These are phyloP conservation scores for Xylocampa areola DNA, from an alignment of 2,888 invertebrate species.

Conservation along the genomic window DNA sequence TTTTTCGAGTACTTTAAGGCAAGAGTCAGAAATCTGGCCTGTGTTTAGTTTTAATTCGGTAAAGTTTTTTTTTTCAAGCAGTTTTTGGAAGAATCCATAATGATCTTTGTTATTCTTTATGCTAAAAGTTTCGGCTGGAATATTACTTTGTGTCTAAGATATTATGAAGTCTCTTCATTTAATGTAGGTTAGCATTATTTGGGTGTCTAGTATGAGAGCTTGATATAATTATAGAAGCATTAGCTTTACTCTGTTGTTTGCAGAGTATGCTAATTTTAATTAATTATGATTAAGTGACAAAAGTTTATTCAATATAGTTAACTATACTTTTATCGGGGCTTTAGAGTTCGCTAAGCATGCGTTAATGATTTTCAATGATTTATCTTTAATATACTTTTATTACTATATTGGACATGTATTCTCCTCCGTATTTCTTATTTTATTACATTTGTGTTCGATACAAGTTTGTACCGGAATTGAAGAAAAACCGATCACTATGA, in stretches of 20 bases:
- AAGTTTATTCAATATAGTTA: no score
- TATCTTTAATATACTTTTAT: no score
- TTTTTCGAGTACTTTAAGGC: slow-evolving; percentile 43
- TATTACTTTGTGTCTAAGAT: neutral
- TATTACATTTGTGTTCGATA: neutral
- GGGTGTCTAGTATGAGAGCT: no score
- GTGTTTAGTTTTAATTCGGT: slow-evolving; percentile 33
- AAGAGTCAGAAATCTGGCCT: slow-evolving; percentile 36
- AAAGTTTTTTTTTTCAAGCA: slow-evolving; percentile 12
- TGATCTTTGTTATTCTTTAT: slow-evolving; percentile 23
- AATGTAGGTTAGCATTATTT: neutral
- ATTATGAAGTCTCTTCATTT: neutral
- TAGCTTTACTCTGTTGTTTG: neutral
- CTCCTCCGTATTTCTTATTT: neutral
- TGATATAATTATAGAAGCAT: no score
- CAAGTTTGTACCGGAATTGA: neutral
- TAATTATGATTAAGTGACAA: no score
- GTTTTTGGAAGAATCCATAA: slow-evolving; percentile 19
- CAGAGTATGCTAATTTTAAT: neutral
- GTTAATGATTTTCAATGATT: neutral
- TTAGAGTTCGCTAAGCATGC: no score
- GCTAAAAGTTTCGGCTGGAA: slow-evolving; percentile 1
- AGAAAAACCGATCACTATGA: neutral
- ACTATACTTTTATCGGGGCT: no score
- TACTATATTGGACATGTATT: no score